Evolutionary conservation across 2,113 vertebrate species (phyloP), one percentile per base, ranked within the genome.

Genomic region (Micromys minutus): DNA sequence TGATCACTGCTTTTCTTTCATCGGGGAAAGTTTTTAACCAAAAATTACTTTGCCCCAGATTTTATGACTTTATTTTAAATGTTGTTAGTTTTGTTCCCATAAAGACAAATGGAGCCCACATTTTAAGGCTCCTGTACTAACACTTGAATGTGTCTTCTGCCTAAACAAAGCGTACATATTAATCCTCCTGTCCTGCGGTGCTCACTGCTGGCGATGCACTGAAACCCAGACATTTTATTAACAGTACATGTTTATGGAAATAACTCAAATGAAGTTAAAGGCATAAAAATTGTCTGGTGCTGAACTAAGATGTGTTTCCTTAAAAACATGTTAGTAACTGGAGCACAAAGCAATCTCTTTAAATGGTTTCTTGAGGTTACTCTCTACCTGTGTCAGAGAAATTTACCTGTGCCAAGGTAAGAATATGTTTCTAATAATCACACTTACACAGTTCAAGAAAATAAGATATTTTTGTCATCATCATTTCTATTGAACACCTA

Each of bases 131-230:
- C 96, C 39, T 94, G 50, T 90, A 94, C 75, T 96, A 93, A 95
- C 95, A 91, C 91, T 94, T 98, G 95, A 96, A 94, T 97, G 67
- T 96, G 93, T 98, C 93, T 97, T 94, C 89, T 97, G 91, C 97
- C 97, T 98, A 97, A 96, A 97, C 96, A 98, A 96, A 97, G 95
- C 97, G 97, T 97, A 42, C 96, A 94, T 97, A 97, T 98, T 98
- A 98, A 98, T 95, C 93, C 81, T 93, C 81, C 95, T 92, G 96
- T 97, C 98, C 97, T 97, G 95, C 97, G 98, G 59, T 98, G 96
- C 98, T 98, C 24, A 61, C 57, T 97, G 86, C 97, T 97, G 97
- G 89, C 97, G 96, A 97, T 98, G 96, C 96, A 93, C 93, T 98
- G 97, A 98, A 97, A 98, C 89, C 95, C 98, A 98, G 76, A 92